These are phyloP conservation scores for Bellardia pandia DNA, from an alignment of 2,888 invertebrate species.

Conservation along the genomic window DNA sequence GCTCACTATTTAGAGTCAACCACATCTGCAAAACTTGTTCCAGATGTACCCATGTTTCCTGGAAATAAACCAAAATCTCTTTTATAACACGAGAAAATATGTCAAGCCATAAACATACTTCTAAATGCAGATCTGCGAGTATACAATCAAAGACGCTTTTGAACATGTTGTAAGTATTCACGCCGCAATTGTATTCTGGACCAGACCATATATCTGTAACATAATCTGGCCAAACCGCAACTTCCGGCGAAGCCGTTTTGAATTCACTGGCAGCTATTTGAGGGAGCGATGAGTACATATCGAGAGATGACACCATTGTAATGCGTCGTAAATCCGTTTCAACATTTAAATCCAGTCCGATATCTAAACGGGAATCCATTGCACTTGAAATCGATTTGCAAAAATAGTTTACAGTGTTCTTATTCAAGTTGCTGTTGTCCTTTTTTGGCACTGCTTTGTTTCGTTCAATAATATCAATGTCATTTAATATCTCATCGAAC, in stretches of 20 bases:
- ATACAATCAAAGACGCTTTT: slow-evolving; percentile 89
- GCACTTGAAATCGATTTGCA: slow-evolving; percentile 87
- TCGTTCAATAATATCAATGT: slow-evolving; percentile 87
- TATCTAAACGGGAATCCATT: slow-evolving; percentile 91
- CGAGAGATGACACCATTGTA: slow-evolving; percentile 86
- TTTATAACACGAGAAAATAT: background rate
- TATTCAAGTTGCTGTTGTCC: slow-evolving; percentile 82
- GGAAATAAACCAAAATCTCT: slow-evolving; percentile 61
- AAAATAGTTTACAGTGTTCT: slow-evolving; percentile 83
- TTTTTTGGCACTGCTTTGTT: slow-evolving; percentile 86
- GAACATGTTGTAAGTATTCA: slow-evolving; percentile 86
- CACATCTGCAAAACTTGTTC: slow-evolving; percentile 94
- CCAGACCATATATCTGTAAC: slow-evolving; percentile 85
- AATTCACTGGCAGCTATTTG: slow-evolving; percentile 82
- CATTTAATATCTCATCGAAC: slow-evolving; percentile 90
- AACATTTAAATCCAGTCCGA: slow-evolving; percentile 90
- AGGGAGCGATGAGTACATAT: slow-evolving; percentile 83
- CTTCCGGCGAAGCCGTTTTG: slow-evolving; percentile 81
- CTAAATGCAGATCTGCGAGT: slow-evolving; percentile 87
- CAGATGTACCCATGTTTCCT: slow-evolving; percentile 90
- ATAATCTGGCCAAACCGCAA: slow-evolving; percentile 84
- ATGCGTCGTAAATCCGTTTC: slow-evolving; percentile 90
- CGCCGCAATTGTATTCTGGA: slow-evolving; percentile 84
- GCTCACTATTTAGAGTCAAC: slow-evolving; percentile 91
- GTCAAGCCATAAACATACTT: slow-evolving; percentile 78